Base-by-base conservation (phyloP, 35 echinoderm and acorn worm genomes). In the Ophiothrix spiculata region DNA sequence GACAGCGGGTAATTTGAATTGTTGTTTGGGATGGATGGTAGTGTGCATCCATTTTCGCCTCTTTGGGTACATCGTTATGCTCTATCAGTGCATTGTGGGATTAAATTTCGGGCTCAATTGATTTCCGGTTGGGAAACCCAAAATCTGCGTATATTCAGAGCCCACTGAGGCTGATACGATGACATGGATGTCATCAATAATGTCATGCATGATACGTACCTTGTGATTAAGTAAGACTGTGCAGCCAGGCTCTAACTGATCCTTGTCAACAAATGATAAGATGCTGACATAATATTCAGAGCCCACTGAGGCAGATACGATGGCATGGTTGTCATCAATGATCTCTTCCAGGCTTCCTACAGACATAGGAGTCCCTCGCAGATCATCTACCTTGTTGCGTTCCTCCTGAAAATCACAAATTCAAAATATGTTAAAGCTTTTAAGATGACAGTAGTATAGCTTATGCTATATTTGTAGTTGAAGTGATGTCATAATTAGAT, bases 271-370 rank as follows among this genome's bases (percentile, higher is more conserved):
- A 90, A 99, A 99, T 37, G 96, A 99, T 1, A 99, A 79, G 41
- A 98, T 98, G 63, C 95, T 98, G 86, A 98, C 95, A 39, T 98
- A 98, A 45, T 98, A 93, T 79, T 98, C 95, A 15, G 95, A 98
- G 45, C 95, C 95, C 16, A 98, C 95, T 0, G 95, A 98, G 0
- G 92, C 91, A 31, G 95, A 98, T 35, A 98, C 95, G 29, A 98
- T 98, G 85, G 95, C 95, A n/a, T 98, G 95, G 36, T 98, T 98
- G 35, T 98, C 95, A 80, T 98, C 95, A 38, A 98, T 98, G 40
- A 98, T 98, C 81, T 98, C 95, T 64, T 98, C 95, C 36, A 98
- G 88, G 75, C 83, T 93, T 83, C 95, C 95, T 28, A 98, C 95
- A 78, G 95, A 98, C 95, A 98, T 98, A 4, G 95, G 95, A 37